A percentile compares a stretch with the other conserved stretches of the same genome.
phyloP scores from a whole-genome alignment of 92 coral and sea anemone species.

The Siderastrea radians region DNA sequence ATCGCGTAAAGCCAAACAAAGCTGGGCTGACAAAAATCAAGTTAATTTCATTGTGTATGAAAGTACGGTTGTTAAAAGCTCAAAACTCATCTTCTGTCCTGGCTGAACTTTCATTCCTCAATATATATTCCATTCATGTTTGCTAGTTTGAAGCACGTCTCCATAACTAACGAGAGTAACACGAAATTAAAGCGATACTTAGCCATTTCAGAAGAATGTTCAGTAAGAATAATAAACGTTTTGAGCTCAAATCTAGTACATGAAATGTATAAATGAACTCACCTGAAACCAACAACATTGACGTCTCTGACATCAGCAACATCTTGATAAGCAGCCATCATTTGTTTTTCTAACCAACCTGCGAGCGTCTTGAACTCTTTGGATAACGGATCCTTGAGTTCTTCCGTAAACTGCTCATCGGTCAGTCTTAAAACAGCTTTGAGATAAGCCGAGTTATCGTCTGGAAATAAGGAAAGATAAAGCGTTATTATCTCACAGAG shows the following conservation, averaged over 20 bases:
- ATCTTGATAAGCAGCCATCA: slow-evolving; percentile 32
- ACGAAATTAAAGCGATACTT: too few relatives aligned
- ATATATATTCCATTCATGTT: too few relatives aligned
- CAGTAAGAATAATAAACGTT: too few relatives aligned
- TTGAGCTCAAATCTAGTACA: too few relatives aligned
- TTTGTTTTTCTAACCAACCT: slow-evolving; percentile 7
- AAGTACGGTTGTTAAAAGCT: too few relatives aligned
- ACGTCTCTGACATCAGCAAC: slow-evolving; percentile 41
- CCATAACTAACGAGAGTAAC: not conserved
- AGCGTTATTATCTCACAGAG: too few relatives aligned
- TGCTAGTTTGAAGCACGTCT: not conserved
- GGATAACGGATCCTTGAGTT: slow-evolving; percentile 53
- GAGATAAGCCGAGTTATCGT: slow-evolving; percentile 15
- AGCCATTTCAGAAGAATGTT: too few relatives aligned
- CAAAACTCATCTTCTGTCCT: too few relatives aligned
- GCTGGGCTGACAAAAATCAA: too few relatives aligned
- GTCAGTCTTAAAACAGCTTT: slow-evolving; percentile 53
- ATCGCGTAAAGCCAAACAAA: too few relatives aligned
- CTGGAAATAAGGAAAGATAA: not conserved
- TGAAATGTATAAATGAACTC: not conserved
- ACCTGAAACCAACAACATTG: slow-evolving; percentile 63
- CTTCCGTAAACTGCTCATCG: not conserved
- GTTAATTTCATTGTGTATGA: too few relatives aligned
- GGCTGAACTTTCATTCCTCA: too few relatives aligned
- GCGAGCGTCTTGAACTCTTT: slow-evolving; percentile 29